A percentile compares a stretch with the other conserved stretches of the same genome.
Conservation (phyloP, 2,888 invertebrate species). For the Lasioglossum oenotherae region DNA sequence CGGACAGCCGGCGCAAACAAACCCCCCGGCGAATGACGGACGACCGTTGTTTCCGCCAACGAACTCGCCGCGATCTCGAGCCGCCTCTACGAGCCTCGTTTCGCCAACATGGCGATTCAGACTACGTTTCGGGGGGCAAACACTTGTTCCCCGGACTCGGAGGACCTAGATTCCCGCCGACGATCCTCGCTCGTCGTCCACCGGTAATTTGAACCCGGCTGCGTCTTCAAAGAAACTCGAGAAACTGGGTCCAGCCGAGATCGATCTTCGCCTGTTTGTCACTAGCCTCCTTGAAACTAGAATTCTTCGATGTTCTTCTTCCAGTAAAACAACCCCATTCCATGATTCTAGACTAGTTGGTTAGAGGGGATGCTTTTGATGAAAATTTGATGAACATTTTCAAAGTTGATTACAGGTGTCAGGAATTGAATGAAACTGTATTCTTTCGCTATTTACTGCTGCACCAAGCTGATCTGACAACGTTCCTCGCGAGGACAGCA, state of each 20-base stretch:
- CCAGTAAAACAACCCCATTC: background rate
- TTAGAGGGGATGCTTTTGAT: too few species aligned
- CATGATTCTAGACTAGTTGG: background rate
- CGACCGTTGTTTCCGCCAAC: constrained; percentile 36
- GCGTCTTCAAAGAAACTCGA: background rate
- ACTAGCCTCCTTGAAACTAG: background rate
- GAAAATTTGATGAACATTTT: too few species aligned
- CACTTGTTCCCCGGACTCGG: constrained; percentile 38
- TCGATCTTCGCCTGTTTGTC: background rate
- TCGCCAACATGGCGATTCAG: constrained; percentile 9
- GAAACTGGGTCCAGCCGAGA: constrained; percentile 1
- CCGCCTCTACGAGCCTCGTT: constrained; percentile 11
- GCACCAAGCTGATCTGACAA: background rate
- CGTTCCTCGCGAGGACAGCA: background rate
- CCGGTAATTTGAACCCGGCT: background rate
- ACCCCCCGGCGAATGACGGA: constrained; percentile 55
- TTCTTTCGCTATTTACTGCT: background rate
- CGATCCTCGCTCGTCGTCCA: background rate
- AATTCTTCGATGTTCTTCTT: background rate
- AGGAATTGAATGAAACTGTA: background rate
- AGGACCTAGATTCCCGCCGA: constrained; percentile 11
- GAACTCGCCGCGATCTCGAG: constrained; percentile 29
- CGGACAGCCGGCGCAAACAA: constrained; percentile 63
- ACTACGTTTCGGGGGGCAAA: constrained; percentile 31
- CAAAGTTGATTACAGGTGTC: too few species aligned